phyloP scores from a whole-genome alignment of 2,797 vertebrate species.

The Ctenopoma multispine region DNA sequence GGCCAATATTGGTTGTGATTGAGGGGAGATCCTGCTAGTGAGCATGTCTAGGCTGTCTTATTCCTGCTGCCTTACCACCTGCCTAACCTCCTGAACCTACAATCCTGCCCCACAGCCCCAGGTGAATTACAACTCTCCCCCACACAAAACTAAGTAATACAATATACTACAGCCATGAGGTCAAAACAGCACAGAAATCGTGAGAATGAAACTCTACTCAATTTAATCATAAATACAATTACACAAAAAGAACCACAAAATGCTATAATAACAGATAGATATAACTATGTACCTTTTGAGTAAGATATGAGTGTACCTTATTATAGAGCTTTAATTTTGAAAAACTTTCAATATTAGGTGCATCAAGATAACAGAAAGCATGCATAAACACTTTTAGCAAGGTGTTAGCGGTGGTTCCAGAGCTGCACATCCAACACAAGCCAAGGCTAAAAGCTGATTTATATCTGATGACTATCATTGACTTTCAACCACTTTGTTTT shows the following conservation, averaged over 20 bases:
- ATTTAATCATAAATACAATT: neutral
- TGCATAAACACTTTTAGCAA: conserved; percentile 18
- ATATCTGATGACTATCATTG: conserved; percentile 58
- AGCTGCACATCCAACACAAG: conserved; percentile 18
- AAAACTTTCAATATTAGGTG: conserved; percentile 12
- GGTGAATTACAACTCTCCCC: conserved; percentile 50
- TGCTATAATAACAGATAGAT: neutral
- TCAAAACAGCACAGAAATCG: conserved; percentile 35
- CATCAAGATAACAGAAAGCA: conserved; percentile 11
- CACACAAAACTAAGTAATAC: conserved; percentile 59
- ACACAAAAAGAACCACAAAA: neutral
- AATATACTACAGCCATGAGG: conserved; percentile 44
- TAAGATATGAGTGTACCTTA: neutral
- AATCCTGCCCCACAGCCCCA: conserved; percentile 46
- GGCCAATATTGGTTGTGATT: conserved; percentile 68
- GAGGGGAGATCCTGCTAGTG: conserved; percentile 60
- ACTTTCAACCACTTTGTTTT: conserved; percentile 53
- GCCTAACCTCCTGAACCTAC: conserved; percentile 62
- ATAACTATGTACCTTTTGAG: neutral
- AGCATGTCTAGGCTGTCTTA: conserved; percentile 70
- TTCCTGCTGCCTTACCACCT: conserved; percentile 68
- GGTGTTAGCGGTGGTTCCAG: conserved; percentile 13
- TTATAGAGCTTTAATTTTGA: conserved; percentile 20
- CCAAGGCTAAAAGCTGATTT: conserved; percentile 53
- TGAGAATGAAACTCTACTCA: conserved; percentile 5